Percentiles rank a stretch among this genome's conserved stretches.
Conservation (phyloP, 2,888 invertebrate genomes). For the Sipha maydis region DNA sequence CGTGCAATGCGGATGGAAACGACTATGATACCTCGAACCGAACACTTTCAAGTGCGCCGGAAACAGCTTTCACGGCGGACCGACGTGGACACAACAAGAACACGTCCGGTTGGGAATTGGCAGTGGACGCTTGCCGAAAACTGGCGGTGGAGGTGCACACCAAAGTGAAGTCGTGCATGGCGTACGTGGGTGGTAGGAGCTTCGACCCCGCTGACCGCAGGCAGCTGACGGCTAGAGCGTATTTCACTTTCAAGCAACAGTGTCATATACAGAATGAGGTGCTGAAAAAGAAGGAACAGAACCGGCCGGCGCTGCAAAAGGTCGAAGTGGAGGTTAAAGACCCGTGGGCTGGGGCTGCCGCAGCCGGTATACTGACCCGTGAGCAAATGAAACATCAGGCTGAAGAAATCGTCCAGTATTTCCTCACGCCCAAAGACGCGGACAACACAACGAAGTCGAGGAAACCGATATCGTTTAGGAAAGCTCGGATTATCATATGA, state of each 20-base stretch:
- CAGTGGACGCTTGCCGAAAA: slow-evolving; percentile 8
- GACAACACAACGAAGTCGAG: neutral
- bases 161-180: slow-evolving; percentile 12
- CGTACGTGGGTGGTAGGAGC: neutral
- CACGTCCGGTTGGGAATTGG: neutral
- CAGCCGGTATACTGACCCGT: slow-evolving; percentile 8
- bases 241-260: neutral
- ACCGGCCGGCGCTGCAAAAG: neutral
- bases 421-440: slow-evolving; percentile 10
- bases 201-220: neutral
- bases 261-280: neutral
- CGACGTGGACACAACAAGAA: neutral
- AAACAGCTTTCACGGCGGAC: too few species aligned
- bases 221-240: neutral
- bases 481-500: neutral
- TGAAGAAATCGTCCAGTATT: slow-evolving; percentile 23
- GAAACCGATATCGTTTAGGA: slow-evolving; percentile 41
- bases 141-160: neutral
- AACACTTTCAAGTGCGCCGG: neutral
- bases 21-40: neutral
- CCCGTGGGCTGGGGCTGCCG: neutral
- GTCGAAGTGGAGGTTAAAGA: neutral
- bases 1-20: neutral
- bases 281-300: neutral
- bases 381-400: slow-evolving; percentile 21